Evolutionary conservation across 2,113 vertebrate genomes (phyloP), one percentile per base, ranked within the genome.

Genomic region (Spermophilus dauricus): DNA sequence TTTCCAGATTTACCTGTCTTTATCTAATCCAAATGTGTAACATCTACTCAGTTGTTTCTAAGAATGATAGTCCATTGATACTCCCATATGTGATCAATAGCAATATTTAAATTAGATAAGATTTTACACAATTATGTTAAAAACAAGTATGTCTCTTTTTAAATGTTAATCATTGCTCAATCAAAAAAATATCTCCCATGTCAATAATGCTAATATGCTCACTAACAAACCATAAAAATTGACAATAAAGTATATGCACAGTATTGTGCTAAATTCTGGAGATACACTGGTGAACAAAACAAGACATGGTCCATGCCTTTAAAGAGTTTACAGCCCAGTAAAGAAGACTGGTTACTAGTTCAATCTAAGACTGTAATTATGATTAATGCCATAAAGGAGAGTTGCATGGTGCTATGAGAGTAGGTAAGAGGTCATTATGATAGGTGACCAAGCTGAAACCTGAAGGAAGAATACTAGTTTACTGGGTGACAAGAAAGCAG

Each of bases 391-490:
- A 24, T 69, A 67, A 56, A 56, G 77, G 39, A 86, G 37, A 67
- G 24, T 39, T 61, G 10, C 34, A 3, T 45, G 34, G 26, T 65
- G 39, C 32, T 73, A 28, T 28, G 10, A 70, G 3, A 30, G 39
- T 10, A 22, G 18, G 7, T 70, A 45, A 67, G 14, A 84, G 17
- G 18, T 89, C 89, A 39, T 53, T 18, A 16, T 30, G 51, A 67
- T 32, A 16, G 28, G 20, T 30, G 14, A 14, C 22, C 72, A 51
- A 72, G 53, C 56, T 90, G 42, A 67, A 69, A 78, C 45, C 20
- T 89, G 48, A 97, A 97, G 48, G 7, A 85, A 76, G 26, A 48
- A 42, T 39, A 14, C 32, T 34, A 88, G 72, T 61, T 87, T 42
- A 48, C 24, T 28, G 18, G 0, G 6, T 45, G 45, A 32, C 51